Evolutionary conservation across 2,888 invertebrate genomes (phyloP), one percentile per base, ranked within the genome.

Genomic region (Busseola fusca): DNA sequence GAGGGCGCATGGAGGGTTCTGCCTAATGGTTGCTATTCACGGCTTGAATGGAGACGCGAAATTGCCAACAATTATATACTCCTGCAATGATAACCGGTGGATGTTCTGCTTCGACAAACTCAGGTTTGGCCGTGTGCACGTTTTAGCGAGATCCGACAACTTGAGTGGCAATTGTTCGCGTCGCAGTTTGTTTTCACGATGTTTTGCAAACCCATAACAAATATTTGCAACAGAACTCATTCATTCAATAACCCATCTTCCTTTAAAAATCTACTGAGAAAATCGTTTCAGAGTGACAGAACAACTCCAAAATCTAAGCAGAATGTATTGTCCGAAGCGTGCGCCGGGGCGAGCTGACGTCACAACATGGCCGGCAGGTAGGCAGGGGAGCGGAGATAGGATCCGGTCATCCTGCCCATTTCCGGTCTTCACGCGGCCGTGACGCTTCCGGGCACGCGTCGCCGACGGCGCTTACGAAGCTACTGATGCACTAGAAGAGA

Each of bases 401-500:
- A 95, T 95, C 95, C 95, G 95, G 95, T 95, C 95, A 95, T 95
- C 95, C 95, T 95, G 95, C 91, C 95, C 95, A 95, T 95, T 95
- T 95, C 95, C 95, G 95, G 95, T 95, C 95, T 95, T 95, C 95
- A 95, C 95, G 94, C 95, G 94, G 94, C 94, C 95, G 94, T 95
- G 95, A 94, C 95, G 95, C 95, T 94, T 95, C 95, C 95, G 95
- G 94, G 89, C 94, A 92, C 93, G 94, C 94, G 94, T 94, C 95
- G 94, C 91, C 92, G 91, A 90, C 91, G 93, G 88, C 89, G 90
- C 88, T 84, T 82, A 80, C 90, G 77, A 73, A 80, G 91, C 91
- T 89, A 85, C 90, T 90, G 72, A 80, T 76, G 37, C 74, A 81
- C 94, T 94, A 85, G 94, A 94, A 89, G 87, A 62, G 89, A 87